phyloP scores from a whole-genome alignment of 1,140 invertebrate genomes.

The Drosophila murphyi region DNA sequence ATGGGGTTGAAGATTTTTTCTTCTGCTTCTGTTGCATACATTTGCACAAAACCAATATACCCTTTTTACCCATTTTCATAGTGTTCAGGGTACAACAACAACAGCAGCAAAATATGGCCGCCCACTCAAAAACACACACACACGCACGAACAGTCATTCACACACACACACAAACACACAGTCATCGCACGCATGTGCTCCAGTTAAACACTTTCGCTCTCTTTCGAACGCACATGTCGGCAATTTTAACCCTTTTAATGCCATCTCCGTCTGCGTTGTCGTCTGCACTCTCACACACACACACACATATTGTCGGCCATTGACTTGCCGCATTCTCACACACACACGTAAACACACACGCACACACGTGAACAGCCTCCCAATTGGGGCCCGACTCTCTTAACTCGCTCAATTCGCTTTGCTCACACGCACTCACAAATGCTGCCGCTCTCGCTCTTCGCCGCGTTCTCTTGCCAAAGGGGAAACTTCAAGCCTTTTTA shows the following conservation, averaged over 20 bases:
- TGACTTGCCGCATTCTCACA: slow-evolving; percentile 45
- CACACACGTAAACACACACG: slow-evolving; percentile 12
- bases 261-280: slow-evolving; percentile 75
- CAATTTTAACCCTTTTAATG: slow-evolving; percentile 82
- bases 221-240: slow-evolving; percentile 71
- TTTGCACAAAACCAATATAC: too few species aligned
- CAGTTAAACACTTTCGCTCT: slow-evolving; percentile 83
- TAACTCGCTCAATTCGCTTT: slow-evolving; percentile 36
- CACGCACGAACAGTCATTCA: slow-evolving; percentile 24
- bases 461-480: slow-evolving; percentile 57
- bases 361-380: not conserved
- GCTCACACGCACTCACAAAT: slow-evolving; percentile 4
- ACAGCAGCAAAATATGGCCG: slow-evolving; percentile 67
- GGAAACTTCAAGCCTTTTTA: slow-evolving; percentile 55
- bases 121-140: slow-evolving; percentile 48
- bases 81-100: not conserved
- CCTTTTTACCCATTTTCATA: too few species aligned
- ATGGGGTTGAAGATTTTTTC: too few species aligned
- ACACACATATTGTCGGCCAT: slow-evolving; percentile 50
- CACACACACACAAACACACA: slow-evolving; percentile 8
- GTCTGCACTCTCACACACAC: slow-evolving; percentile 54
- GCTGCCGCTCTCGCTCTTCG: slow-evolving; percentile 43
- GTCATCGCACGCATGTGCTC: slow-evolving; percentile 72
- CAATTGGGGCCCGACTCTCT: slow-evolving; percentile 52
- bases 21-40: too few species aligned